Conservation (phyloP, 2,888 invertebrate species). For the Sialis lutaria region DNA sequence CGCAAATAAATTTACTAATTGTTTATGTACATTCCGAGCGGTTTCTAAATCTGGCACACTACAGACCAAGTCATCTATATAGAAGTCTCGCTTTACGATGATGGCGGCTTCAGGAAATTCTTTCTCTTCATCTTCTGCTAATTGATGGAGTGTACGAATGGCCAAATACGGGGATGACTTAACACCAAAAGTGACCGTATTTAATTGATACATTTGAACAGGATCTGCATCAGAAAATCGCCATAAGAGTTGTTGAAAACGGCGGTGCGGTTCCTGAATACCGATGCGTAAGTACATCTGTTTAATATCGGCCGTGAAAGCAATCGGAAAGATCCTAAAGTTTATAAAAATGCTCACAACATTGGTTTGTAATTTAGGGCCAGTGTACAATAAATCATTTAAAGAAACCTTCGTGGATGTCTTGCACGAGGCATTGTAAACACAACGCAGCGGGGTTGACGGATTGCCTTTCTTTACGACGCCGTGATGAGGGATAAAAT, state of each 20-base stretch:
- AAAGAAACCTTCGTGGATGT: background rate
- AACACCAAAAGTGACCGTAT: background rate
- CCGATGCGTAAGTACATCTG: slow-evolving; percentile 8
- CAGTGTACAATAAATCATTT: background rate
- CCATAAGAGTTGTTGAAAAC: background rate
- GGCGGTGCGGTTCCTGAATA: background rate
- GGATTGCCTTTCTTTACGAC: background rate
- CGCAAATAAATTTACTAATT: background rate
- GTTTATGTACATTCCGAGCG: background rate
- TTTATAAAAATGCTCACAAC: background rate
- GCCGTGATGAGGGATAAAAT: slow-evolving; percentile 5
- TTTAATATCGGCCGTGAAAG: slow-evolving; percentile 4
- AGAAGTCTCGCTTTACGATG: background rate
- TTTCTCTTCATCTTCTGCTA: background rate
- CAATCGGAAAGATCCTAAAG: slow-evolving; percentile 2
- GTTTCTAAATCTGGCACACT: background rate
- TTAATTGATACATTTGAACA: background rate
- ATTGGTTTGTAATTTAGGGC: background rate
- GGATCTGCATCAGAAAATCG: background rate
- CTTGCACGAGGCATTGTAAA: background rate
- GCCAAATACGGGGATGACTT: background rate
- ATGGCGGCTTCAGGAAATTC: background rate
- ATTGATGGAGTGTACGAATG: background rate
- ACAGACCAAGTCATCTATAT: background rate
- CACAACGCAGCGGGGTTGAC: slow-evolving; percentile 1